Evolutionary conservation across 2,888 invertebrate genomes (phyloP).

Genomic region (Synergus gifuensis): DNA sequence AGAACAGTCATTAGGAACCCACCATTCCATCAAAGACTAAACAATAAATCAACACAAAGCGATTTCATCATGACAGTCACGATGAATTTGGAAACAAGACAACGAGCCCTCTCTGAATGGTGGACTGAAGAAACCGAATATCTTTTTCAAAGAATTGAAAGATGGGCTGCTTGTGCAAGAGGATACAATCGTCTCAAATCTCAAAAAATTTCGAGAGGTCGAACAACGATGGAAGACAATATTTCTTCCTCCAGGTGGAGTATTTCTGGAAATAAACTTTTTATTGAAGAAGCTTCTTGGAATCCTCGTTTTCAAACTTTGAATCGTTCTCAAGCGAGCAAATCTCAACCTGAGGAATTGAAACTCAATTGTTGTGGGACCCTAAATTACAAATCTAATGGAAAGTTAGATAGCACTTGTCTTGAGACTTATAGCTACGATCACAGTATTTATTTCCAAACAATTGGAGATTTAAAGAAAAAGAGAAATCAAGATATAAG

Average conservation of each 20-base stretch:
- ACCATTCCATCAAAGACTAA: background rate
- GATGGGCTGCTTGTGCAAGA: slow-evolving; percentile 71
- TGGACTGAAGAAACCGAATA: slow-evolving; percentile 75
- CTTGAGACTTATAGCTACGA: slow-evolving; percentile 73
- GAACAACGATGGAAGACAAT: slow-evolving; percentile 67
- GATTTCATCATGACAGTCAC: slow-evolving; percentile 50
- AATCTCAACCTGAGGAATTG: slow-evolving; percentile 58
- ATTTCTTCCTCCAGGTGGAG: slow-evolving; percentile 61
- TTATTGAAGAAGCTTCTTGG: slow-evolving; percentile 63
- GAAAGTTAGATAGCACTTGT: slow-evolving; percentile 69
- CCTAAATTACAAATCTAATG: slow-evolving; percentile 71
- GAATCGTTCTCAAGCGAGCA: slow-evolving; percentile 59
- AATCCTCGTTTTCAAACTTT: slow-evolving; percentile 57
- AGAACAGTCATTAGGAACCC: background rate
- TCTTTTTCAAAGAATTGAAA: slow-evolving; percentile 71
- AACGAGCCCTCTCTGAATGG: slow-evolving; percentile 71
- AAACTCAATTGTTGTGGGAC: slow-evolving; percentile 70
- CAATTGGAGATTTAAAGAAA: slow-evolving; percentile 71
- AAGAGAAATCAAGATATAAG: slow-evolving; percentile 22
- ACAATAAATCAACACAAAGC: background rate
- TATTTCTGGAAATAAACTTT: slow-evolving; percentile 61
- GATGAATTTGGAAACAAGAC: slow-evolving; percentile 59
- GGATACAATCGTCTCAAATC: slow-evolving; percentile 74
- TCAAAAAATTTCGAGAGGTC: slow-evolving; percentile 65
- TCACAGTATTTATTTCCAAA: slow-evolving; percentile 76